Percentiles rank a stretch among this genome's conserved stretches.
These are phyloP conservation scores for Drosophila mayri DNA, from an alignment of 1,140 invertebrate genomes.

Conservation along the genomic window DNA sequence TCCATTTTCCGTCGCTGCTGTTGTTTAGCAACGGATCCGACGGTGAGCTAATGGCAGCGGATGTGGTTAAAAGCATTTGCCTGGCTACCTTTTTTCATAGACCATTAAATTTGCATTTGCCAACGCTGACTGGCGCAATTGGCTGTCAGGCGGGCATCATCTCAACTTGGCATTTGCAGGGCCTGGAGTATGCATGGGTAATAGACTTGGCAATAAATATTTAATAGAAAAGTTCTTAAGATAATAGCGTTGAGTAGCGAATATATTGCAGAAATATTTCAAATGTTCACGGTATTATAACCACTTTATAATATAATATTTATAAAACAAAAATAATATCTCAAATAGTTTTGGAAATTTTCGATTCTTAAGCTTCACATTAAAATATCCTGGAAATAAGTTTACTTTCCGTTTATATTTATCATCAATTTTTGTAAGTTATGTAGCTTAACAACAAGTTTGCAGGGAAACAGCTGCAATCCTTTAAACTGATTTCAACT, in stretches of 20 bases:
- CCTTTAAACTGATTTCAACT: slow-evolving; percentile 11
- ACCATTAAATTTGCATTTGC: slow-evolving; percentile 83
- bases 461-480: not conserved
- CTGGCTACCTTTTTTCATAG: slow-evolving; percentile 77
- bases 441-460: not conserved
- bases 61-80: slow-evolving; percentile 82
- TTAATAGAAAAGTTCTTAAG: slow-evolving; percentile 25
- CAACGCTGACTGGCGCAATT: slow-evolving; percentile 70
- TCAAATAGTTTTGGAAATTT: not conserved
- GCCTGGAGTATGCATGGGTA: slow-evolving; percentile 16
- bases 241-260: not conserved
- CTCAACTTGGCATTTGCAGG: slow-evolving; percentile 9
- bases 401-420: not conserved
- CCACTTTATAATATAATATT: not conserved
- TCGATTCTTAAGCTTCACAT: not conserved
- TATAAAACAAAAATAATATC: not conserved
- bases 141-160: slow-evolving; percentile 33
- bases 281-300: not conserved
- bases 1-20: slow-evolving; percentile 23
- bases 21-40: slow-evolving; percentile 40
- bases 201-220: slow-evolving; percentile 50
- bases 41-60: slow-evolving; percentile 72
- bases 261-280: not conserved
- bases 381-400: not conserved
- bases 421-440: not conserved